These are phyloP conservation scores for Gortyna flavago DNA, from an alignment of 2,888 invertebrate genomes.

Conservation along the genomic window DNA sequence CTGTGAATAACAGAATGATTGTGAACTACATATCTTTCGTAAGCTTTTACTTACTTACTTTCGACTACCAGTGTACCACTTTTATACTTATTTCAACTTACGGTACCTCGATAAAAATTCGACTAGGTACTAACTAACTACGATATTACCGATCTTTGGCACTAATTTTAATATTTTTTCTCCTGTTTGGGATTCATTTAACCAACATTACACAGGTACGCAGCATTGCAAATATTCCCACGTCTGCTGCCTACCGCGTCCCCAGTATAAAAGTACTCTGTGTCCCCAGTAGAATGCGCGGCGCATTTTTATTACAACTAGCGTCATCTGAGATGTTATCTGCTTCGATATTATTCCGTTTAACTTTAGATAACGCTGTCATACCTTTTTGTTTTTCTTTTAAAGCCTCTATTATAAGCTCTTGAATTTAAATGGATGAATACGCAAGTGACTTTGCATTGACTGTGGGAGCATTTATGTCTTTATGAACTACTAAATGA, in stretches of 20 bases:
- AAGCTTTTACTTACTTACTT: not conserved
- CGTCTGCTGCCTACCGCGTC: conserved; percentile 16
- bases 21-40: not conserved
- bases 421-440: conserved; percentile 36
- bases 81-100: not conserved
- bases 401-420: conserved; percentile 52
- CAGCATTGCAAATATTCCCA: conserved; percentile 46
- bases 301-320: conserved; percentile 63
- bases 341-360: conserved; percentile 56
- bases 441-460: conserved; percentile 13
- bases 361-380: conserved; percentile 48
- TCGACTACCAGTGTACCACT: not conserved
- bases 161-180: not conserved
- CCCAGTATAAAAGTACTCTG: too few relatives aligned
- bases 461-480: not conserved
- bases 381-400: conserved; percentile 53
- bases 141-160: not conserved
- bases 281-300: conserved; percentile 32
- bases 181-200: conserved; percentile 7
- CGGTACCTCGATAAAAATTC: not conserved
- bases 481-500: not conserved
- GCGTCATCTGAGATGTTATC: conserved; percentile 57
- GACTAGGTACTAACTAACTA: not conserved
- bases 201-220: not conserved
- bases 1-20: not conserved